Evolutionary conservation across 1,140 invertebrate species (phyloP), one percentile per base, ranked within the genome.

Genomic region (Hormaphis cornu): DNA sequence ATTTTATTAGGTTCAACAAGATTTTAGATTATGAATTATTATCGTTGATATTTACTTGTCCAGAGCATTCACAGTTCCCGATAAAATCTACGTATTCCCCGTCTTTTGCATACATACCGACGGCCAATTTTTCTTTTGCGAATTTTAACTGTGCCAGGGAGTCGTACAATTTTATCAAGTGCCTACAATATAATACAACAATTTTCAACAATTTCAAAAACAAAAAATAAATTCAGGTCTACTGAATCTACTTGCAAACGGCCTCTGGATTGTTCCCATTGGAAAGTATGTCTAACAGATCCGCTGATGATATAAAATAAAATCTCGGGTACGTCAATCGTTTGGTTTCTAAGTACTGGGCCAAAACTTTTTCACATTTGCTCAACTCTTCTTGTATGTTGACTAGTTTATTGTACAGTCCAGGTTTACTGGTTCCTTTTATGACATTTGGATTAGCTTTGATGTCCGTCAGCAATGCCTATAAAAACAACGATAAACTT

Each of bases 331-430:
- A 98, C 4, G 90, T 89, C 58, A 97, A 79, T 70, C 94, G 82
- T 77, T 98, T 98, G 0, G 93, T 97, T 78, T 98, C 95, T 71
- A 98, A 81, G 77, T 97, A 98, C 79, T 97, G 88, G 22, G 94
- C 90, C 16, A 98, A 78, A 1, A 95, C 94, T 80, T 97, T 97
- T 77, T 97, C 95, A 76, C 95, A 97, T 0, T 94, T 76, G 10
- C 85, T 86, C 52, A 98, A 80, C 73, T 89, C 82, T 10, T 78
- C 76, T 76, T 91, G 86, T 12, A 97, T 75, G 1, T 82, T 79
- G 71, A 95, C 87, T 24, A 97, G 77, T 63, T 86, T 83, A 59
- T 93, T 84, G 70, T 84, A 81, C 71, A 95, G 77, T 52, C 87
- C 86, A 1, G 85, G 82, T 71, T 87, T 86, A 76, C 91, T 95